A percentile compares a stretch with the other conserved stretches of the same genome.
These are phyloP conservation scores for Tychaedon coryphoeus DNA, from an alignment of 2,113 vertebrate species.

Conservation along the genomic window DNA sequence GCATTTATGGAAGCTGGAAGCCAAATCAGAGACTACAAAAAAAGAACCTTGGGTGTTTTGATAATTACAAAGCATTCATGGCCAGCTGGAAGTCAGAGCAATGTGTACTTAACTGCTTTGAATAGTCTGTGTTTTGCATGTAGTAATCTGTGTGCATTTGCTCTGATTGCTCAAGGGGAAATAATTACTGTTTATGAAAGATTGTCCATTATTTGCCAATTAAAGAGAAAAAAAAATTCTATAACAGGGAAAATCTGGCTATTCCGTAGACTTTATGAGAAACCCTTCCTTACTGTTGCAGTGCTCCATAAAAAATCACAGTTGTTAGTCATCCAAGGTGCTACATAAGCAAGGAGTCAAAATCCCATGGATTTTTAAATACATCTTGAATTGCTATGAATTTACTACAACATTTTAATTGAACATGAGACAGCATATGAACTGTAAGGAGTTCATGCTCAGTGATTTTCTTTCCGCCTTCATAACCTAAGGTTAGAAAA, in stretches of 20 bases:
- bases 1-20: neutral
- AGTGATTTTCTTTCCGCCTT: neutral
- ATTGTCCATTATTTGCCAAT: conserved; percentile 10
- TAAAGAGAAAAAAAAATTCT: neutral
- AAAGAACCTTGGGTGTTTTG: neutral
- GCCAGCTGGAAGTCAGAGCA: conserved; percentile 36
- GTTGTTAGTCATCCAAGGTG: neutral
- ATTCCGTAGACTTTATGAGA: neutral
- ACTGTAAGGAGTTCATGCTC: neutral
- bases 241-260: neutral
- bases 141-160: neutral
- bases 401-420: neutral
- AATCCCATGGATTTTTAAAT: neutral
- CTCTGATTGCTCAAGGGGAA: conserved; percentile 35
- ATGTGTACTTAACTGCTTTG: neutral
- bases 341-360: neutral
- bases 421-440: neutral
- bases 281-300: neutral
- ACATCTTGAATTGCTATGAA: neutral
- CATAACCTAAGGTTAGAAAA: neutral
- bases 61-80: neutral
- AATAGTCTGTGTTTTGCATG: neutral
- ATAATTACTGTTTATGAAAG: conserved; percentile 33
- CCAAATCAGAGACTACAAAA: neutral
- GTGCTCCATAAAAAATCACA: neutral